Evolutionary conservation across 2,113 vertebrate genomes (phyloP), one percentile per base, ranked within the genome.

Genomic region (Gymnocephalus cernua): DNA sequence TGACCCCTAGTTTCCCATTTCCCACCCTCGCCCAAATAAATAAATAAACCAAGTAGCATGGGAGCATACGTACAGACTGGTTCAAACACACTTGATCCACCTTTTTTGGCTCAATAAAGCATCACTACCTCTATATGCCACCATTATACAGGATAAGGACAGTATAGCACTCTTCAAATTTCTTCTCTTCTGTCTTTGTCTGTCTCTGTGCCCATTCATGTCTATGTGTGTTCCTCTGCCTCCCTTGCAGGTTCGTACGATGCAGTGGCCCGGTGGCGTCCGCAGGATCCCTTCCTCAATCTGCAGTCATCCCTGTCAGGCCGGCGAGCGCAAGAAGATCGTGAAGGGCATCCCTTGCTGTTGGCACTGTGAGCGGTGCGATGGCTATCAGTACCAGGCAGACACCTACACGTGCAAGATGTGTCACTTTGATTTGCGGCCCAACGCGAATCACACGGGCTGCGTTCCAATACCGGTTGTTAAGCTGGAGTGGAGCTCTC

Each of bases 311-410:
- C 89, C 93, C 23, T 95, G 95, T 83, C 92, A 91, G 76, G 59
- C 92, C 1, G 94, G 94, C 2, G 94, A 95, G 87, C 94, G 95
- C 32, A 95, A 95, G 89, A 95, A 95, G 82, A 92, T 92, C 1
- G 95, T 95, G 67, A 95, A 95, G 83, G 95, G 95, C 47, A 95
- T 95, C 70, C 94, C 93, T 16, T 95, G 95, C 82, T 95, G 95
- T 58, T 95, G 95, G 94, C 95, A 94, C 91, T 95, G 95, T 1
- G 95, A 95, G 69, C 93, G 94, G 15, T 95, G 95, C 1, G 94
- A 95, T 54, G 95, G 95, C 48, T 95, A 95, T 85, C 95, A 95
- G 88, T 95, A 95, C 87, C 95, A 95, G 85, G 88, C 92, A 0
- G 95, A 95, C 91, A 92, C 88, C 45, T 94, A 88, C 93, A 93